Evolutionary conservation across 2,888 invertebrate species (phyloP).

Genomic region (Drosophila dives): DNA sequence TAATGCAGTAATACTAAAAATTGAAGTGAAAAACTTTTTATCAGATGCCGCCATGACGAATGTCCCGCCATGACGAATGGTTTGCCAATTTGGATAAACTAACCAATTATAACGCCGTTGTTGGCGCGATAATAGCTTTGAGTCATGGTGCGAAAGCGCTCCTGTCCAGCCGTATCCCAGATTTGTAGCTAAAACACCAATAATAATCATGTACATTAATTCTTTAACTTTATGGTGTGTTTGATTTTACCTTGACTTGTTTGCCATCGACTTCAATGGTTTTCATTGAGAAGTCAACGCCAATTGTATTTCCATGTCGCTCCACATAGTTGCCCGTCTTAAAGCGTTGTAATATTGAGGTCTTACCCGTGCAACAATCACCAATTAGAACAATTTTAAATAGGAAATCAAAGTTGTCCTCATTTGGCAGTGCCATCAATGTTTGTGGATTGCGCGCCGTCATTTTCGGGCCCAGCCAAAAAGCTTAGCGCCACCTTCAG

Average conservation of each 20-base stretch:
- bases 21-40: constrained; percentile 38
- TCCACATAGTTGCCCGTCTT: constrained; percentile 98
- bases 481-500: constrained; percentile 20
- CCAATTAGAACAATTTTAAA: constrained; percentile 97
- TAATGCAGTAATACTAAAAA: constrained; percentile 46
- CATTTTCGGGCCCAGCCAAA: constrained; percentile 85
- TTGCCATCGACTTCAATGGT: constrained; percentile 97
- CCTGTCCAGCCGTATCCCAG: constrained; percentile 99
- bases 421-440: constrained; percentile 89
- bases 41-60: constrained; percentile 46
- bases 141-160: constrained; percentile 97
- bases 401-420: constrained; percentile 95
- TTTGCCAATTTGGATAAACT: constrained; percentile 81
- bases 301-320: constrained; percentile 97
- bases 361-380: constrained; percentile 96
- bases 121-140: constrained; percentile 99
- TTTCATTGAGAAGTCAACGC: constrained; percentile 99
- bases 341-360: constrained; percentile 97
- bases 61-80: constrained; percentile 42
- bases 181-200: constrained; percentile 88
- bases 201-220: background rate
- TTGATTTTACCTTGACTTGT: constrained; percentile 94
- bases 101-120: constrained; percentile 97
- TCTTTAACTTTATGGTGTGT: background rate
- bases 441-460: constrained; percentile 91